Percentiles rank a stretch among this genome's conserved stretches.
Evolutionary conservation across 2,113 vertebrate species (phyloP).

Genomic region (Irena cyanogastra): DNA sequence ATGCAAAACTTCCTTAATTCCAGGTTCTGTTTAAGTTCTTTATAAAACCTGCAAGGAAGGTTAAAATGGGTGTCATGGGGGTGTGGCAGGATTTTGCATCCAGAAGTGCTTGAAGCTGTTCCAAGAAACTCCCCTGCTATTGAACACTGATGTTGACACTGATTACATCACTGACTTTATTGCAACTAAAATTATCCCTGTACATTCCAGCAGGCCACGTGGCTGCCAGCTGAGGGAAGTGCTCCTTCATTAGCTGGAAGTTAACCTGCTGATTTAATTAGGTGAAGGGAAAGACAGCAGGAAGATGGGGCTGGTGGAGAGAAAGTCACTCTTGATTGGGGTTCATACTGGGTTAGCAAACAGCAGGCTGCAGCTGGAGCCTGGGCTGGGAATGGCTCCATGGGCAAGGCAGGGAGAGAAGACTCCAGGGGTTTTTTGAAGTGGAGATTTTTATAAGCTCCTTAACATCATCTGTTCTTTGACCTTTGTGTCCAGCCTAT

Average conservation of each 20-base stretch:
- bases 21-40: not conserved
- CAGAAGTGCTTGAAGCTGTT: not conserved
- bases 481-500: not conserved
- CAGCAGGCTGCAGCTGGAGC: not conserved
- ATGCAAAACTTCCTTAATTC: not conserved
- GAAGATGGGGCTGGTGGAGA: not conserved
- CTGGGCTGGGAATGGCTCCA: not conserved
- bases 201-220: not conserved
- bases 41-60: not conserved
- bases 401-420: not conserved
- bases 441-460: not conserved
- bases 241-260: not conserved
- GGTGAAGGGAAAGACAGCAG: not conserved
- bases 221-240: not conserved
- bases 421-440: fast-evolving
- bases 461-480: not conserved
- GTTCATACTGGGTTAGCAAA: not conserved
- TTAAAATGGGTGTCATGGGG: not conserved
- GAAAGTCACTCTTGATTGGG: not conserved
- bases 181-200: not conserved
- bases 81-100: not conserved
- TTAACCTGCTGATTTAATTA: not conserved
- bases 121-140: not conserved
- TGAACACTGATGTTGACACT: not conserved
- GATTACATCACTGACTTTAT: not conserved